Conservation (phyloP, 2,797 vertebrate genomes). For the Microchirus variegatus region DNA sequence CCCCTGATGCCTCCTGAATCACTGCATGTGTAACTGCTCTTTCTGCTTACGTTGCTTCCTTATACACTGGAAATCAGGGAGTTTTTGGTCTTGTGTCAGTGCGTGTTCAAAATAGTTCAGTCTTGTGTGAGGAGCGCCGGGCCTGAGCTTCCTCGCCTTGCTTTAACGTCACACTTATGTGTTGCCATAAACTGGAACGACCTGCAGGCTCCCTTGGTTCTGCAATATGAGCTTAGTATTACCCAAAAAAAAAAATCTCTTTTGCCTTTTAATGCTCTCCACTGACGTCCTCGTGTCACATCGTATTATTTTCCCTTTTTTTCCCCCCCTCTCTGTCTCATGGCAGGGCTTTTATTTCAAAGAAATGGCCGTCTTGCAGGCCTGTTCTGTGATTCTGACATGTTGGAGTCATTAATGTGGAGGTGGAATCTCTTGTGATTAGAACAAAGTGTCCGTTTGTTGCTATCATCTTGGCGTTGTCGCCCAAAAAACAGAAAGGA, state of each 20-base stretch:
- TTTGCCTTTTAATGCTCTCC: constrained; percentile 15
- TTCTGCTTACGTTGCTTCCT: constrained; percentile 46
- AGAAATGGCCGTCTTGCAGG: constrained; percentile 25
- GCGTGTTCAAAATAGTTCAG: constrained; percentile 48
- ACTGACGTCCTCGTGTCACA: constrained; percentile 1
- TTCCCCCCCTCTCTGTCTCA: neutral
- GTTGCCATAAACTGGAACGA: constrained; percentile 65
- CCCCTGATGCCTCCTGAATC: constrained; percentile 17
- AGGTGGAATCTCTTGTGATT: constrained; percentile 54
- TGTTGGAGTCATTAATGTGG: constrained; percentile 49
- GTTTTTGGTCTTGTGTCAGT: constrained; percentile 68
- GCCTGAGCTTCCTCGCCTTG: constrained; percentile 25
- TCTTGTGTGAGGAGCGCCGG: constrained; percentile 52
- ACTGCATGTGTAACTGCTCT: constrained; percentile 18
- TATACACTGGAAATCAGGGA: constrained; percentile 46
- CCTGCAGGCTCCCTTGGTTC: constrained; percentile 32
- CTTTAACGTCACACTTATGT: constrained; percentile 46
- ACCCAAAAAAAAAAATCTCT: constrained; percentile 1
- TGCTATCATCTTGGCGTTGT: constrained; percentile 34
- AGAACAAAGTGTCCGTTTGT: constrained; percentile 56
- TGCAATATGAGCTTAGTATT: constrained; percentile 41
- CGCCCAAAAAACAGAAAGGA: constrained; percentile 15
- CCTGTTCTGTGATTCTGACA: constrained; percentile 42
- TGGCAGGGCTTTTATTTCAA: constrained; percentile 13
- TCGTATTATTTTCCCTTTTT: constrained; percentile 17